These are phyloP conservation scores for Novumbra hubbsi DNA, from an alignment of 2,797 vertebrate genomes.

Conservation along the genomic window DNA sequence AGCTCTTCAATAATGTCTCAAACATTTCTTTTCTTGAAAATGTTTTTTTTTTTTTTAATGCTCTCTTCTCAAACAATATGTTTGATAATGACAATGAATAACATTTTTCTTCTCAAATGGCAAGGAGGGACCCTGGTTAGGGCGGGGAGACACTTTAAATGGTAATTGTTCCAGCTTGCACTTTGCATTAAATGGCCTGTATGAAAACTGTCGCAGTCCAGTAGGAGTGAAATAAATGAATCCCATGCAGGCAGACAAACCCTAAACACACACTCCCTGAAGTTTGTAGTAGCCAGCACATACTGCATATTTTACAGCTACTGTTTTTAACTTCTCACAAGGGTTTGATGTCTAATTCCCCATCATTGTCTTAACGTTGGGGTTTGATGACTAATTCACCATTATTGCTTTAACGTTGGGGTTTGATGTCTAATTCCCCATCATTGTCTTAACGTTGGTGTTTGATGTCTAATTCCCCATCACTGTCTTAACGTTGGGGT, in stretches of 20 bases:
- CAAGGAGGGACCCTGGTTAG: slow-evolving; percentile 56
- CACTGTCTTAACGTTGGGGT: slow-evolving; percentile 54
- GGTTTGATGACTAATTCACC: too few species aligned
- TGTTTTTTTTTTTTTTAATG: slow-evolving; percentile 21
- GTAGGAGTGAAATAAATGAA: slow-evolving; percentile 50
- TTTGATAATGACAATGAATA: slow-evolving; percentile 64
- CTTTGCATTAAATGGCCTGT: slow-evolving; percentile 48
- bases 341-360: background rate
- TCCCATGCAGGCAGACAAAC: slow-evolving; percentile 22
- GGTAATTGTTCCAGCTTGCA: slow-evolving; percentile 64
- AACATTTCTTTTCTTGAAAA: slow-evolving; percentile 2
- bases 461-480: slow-evolving; percentile 68
- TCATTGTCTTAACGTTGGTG: slow-evolving; percentile 50
- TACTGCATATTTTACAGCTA: background rate
- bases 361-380: too few species aligned
- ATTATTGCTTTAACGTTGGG: too few species aligned
- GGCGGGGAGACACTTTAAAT: slow-evolving; percentile 68
- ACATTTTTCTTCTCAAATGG: slow-evolving; percentile 53
- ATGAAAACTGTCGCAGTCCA: slow-evolving; percentile 54
- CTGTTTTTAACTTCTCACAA: background rate
- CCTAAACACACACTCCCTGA: background rate
- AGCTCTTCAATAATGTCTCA: slow-evolving; percentile 48
- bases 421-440: background rate
- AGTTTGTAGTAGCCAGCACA: background rate
- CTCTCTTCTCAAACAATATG: slow-evolving; percentile 50